These are phyloP conservation scores for Lophius americanus DNA, from an alignment of 2,797 vertebrate species.

Conservation along the genomic window DNA sequence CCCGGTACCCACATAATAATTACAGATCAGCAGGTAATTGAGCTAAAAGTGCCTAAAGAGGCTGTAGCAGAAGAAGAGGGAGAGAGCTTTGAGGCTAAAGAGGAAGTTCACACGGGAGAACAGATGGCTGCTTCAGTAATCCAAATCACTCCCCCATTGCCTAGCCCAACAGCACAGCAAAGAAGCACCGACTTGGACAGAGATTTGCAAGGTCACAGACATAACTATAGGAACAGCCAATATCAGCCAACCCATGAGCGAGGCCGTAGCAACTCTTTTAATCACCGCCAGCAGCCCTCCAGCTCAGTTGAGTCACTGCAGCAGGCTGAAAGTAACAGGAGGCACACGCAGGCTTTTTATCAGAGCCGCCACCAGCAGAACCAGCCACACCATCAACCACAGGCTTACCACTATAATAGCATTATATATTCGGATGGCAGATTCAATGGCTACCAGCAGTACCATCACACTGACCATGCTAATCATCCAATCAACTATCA, in stretches of 20 bases:
- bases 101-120: conserved; percentile 70
- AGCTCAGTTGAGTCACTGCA: conserved; percentile 79
- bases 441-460: conserved; percentile 70
- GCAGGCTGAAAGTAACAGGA: conserved; percentile 75
- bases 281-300: conserved; percentile 82
- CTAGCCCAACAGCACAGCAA: conserved; percentile 69
- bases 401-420: conserved; percentile 79
- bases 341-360: conserved; percentile 82
- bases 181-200: conserved; percentile 82
- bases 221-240: conserved; percentile 76
- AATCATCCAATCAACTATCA: conserved; percentile 85
- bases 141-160: conserved; percentile 73
- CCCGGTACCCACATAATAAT: conserved; percentile 98
- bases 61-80: conserved; percentile 83
- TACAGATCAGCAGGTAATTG: conserved; percentile 94
- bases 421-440: conserved; percentile 60
- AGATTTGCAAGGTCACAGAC: conserved; percentile 82
- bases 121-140: conserved; percentile 74
- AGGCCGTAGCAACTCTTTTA: conserved; percentile 95
- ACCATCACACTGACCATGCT: conserved; percentile 79
- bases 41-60: conserved; percentile 94
- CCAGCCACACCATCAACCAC: conserved; percentile 84
- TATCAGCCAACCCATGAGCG: conserved; percentile 80
- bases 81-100: conserved; percentile 44
- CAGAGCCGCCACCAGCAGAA: conserved; percentile 79